Evolutionary conservation across 1,140 invertebrate species (phyloP), one percentile per base, ranked within the genome.

Genomic region (Drosophila varians): DNA sequence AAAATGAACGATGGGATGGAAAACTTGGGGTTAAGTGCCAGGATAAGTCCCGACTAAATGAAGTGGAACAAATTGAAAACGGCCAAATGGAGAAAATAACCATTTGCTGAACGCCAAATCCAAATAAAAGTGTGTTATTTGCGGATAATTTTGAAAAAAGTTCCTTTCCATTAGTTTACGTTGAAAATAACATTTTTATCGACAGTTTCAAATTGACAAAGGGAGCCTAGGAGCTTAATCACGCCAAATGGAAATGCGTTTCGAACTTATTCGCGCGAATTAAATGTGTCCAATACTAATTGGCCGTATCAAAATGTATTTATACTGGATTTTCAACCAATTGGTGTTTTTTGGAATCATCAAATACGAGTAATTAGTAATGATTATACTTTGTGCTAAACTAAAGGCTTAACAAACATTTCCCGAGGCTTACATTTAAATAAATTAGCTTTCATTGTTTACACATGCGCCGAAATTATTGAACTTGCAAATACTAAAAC

Each of bases 1-100:
- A 26, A 74, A 84, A 77, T 65, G 61, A 53, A 34, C 36, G 55
- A 70, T 69, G 64, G 36, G 38, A 2, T 8, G 47, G 46, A 36
- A 43, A 25, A 40, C 47, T 57, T 38, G 12, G 21, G 58, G 11
- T n/a, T 51, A 51, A 60, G 62, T 66, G 60, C 46, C 38, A 58
- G 49, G 49, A 57, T 46, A 57, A 56, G 61, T 48, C 43, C 7
- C 31, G 14, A 26, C 40, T 25, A 54, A 69, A 73, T 73, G 69
- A 62, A 73, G 68, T 62, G 69, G 21, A 54, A 28, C 23, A 40
- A 73, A 62, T 38, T 14, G 34, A 43, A 7, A 12, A 45, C 25
- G 19, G 28, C 11, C 16, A 21, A 11, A 38, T 38, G 16, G 12
- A 31, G 23, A 5, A 16, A 57, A 25, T 31, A 19, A 19, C 45